Conservation (phyloP, 2,797 vertebrate species). For the Propithecus perrieri region DNA sequence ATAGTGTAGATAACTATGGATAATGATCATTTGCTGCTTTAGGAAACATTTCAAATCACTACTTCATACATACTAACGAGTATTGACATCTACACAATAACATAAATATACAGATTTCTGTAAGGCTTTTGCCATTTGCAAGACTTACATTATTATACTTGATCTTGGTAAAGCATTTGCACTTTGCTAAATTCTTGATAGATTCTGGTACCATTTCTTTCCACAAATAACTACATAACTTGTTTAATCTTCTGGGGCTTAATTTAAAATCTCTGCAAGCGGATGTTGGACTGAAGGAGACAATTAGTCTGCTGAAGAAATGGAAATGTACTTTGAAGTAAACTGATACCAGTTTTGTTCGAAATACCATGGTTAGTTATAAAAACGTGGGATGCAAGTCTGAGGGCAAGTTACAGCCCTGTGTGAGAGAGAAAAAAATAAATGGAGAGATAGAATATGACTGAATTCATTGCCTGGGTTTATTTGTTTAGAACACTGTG, state of each 20-base stretch:
- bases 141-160: neutral
- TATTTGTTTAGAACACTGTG: neutral
- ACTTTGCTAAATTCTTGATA: conserved; percentile 6
- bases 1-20: neutral
- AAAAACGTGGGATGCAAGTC: neutral
- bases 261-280: conserved; percentile 40
- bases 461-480: neutral
- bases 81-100: neutral
- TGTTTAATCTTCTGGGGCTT: conserved; percentile 22
- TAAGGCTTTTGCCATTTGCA: neutral
- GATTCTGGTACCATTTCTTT: neutral
- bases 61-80: conserved; percentile 1
- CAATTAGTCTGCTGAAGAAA: conserved; percentile 17
- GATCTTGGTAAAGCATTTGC: neutral
- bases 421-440: neutral
- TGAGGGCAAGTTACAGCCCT: neutral
- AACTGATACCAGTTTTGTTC: neutral
- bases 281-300: neutral
- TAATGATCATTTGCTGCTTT: conserved; percentile 35
- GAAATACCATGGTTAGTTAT: conserved; percentile 25
- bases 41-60: neutral
- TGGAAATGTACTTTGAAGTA: conserved; percentile 21
- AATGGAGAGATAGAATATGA: neutral
- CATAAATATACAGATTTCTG: neutral
- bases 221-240: neutral